These are phyloP conservation scores for Macaca fascicularis DNA, from an alignment of 2,113 vertebrate genomes.

Conservation along the genomic window DNA sequence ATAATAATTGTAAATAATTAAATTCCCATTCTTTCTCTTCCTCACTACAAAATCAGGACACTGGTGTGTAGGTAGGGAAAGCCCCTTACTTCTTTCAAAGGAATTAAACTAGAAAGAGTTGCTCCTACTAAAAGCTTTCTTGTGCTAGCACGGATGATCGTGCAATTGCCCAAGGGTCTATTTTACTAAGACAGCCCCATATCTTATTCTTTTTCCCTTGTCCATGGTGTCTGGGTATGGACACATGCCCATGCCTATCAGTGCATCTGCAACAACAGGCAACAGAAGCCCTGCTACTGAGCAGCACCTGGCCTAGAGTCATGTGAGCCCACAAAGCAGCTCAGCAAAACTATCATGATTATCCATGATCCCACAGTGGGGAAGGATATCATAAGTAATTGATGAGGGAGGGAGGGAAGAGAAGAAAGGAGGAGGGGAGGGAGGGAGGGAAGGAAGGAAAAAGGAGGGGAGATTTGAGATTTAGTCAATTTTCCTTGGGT, in stretches of 20 bases:
- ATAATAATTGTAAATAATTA: not conserved
- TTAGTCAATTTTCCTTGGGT: not conserved
- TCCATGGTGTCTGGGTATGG: not conserved
- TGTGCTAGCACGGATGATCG: fast-evolving
- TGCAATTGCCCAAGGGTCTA: not conserved
- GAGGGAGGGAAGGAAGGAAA: fast-evolving
- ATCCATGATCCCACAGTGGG: not conserved
- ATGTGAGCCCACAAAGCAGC: not conserved
- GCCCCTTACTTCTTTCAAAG: fast-evolving
- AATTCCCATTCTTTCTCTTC: not conserved
- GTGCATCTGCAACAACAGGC: not conserved
- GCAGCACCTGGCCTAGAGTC: not conserved
- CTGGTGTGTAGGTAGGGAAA: not conserved
- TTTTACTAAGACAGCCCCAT: not conserved
- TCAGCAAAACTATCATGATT: not conserved
- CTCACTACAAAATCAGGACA: not conserved
- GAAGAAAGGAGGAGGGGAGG: fast-evolving
- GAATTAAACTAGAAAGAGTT: no score
- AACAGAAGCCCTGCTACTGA: no score
- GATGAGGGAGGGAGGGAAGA: not conserved
- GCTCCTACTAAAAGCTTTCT: not conserved
- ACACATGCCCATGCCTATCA: fast-evolving
- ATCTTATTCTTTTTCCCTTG: not conserved
- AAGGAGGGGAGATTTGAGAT: no score
- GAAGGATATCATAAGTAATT: not conserved